Evolutionary conservation across 2,797 vertebrate genomes (phyloP).

Genomic region (Macroramphosus scolopax): DNA sequence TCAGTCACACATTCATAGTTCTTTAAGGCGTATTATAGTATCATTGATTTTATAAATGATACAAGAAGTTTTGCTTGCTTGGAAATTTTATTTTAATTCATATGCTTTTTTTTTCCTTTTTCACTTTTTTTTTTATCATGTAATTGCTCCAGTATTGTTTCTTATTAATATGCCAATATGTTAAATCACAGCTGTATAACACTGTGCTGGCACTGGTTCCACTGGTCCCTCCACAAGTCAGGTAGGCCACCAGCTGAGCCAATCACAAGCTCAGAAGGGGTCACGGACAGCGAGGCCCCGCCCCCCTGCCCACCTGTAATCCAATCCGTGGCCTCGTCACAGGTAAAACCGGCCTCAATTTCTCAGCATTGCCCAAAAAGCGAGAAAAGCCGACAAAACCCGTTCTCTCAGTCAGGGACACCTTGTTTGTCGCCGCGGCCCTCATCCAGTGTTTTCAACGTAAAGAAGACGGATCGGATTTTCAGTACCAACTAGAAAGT

Average conservation of each 20-base stretch:
- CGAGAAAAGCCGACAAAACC: slow-evolving; percentile 96
- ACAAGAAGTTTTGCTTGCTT: no score
- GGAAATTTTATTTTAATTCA: no score
- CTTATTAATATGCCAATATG: no score
- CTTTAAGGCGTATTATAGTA: no score
- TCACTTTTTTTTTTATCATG: no score
- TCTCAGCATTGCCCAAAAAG: slow-evolving; percentile 85
- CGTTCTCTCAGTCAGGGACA: slow-evolving; percentile 82
- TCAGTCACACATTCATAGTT: no score
- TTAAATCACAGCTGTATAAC: slow-evolving; percentile 42
- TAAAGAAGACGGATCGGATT: slow-evolving; percentile 88
- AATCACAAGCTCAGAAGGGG: slow-evolving; percentile 61
- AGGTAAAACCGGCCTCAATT: slow-evolving; percentile 85
- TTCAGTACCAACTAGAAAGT: slow-evolving; percentile 96
- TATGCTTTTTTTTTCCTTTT: no score
- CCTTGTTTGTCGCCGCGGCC: slow-evolving; percentile 74
- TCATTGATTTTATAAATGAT: no score
- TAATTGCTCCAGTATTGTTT: no score
- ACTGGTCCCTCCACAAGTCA: slow-evolving; percentile 28
- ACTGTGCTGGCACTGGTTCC: slow-evolving; percentile 12
- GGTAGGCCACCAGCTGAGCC: slow-evolving; percentile 47
- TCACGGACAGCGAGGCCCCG: slow-evolving; percentile 62
- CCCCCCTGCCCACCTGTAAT: slow-evolving; percentile 77
- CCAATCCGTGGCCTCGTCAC: slow-evolving; percentile 81
- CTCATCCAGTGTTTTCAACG: slow-evolving; percentile 74